Evolutionary conservation across 2,888 invertebrate species (phyloP).

Genomic region (Scaptomyza flava): DNA sequence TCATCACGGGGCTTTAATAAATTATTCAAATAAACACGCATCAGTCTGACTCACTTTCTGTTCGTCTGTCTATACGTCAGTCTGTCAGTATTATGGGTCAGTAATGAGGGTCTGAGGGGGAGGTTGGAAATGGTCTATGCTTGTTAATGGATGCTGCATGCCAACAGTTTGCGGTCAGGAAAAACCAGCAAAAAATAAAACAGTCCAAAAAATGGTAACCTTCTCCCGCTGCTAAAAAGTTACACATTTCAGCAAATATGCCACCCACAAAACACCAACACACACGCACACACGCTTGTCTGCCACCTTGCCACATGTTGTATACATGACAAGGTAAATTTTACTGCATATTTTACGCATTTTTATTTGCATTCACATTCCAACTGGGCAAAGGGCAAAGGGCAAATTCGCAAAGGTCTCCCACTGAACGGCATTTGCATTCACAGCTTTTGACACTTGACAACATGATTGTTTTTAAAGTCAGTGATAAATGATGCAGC

Average conservation of each 20-base stretch:
- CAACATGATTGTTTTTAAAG: constrained; percentile 78
- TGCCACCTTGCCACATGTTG: constrained; percentile 34
- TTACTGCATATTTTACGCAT: constrained; percentile 75
- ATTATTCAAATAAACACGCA: constrained; percentile 83
- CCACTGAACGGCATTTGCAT: constrained; percentile 32
- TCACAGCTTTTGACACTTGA: constrained; percentile 75
- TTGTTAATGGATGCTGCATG: constrained; percentile 63
- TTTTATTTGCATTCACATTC: constrained; percentile 68
- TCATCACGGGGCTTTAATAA: constrained; percentile 81
- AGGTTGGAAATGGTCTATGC: constrained; percentile 10
- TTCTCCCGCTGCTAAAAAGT: constrained; percentile 40
- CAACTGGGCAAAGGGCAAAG: constrained; percentile 8
- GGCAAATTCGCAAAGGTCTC: neutral
- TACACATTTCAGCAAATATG: constrained; percentile 36
- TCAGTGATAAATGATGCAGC: constrained; percentile 75
- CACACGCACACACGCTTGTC: constrained; percentile 10
- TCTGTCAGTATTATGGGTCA: constrained; percentile 34
- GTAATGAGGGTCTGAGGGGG: constrained; percentile 23
- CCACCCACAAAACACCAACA: constrained; percentile 3
- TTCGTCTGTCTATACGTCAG: neutral
- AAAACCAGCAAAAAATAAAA: constrained; percentile 43
- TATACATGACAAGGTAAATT: constrained; percentile 56
- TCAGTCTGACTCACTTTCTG: constrained; percentile 41
- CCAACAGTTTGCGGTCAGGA: constrained; percentile 77
- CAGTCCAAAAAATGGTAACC: constrained; percentile 34